phyloP scores from a whole-genome alignment of 2,113 vertebrate species.

The Ceuthmochares aereus region DNA sequence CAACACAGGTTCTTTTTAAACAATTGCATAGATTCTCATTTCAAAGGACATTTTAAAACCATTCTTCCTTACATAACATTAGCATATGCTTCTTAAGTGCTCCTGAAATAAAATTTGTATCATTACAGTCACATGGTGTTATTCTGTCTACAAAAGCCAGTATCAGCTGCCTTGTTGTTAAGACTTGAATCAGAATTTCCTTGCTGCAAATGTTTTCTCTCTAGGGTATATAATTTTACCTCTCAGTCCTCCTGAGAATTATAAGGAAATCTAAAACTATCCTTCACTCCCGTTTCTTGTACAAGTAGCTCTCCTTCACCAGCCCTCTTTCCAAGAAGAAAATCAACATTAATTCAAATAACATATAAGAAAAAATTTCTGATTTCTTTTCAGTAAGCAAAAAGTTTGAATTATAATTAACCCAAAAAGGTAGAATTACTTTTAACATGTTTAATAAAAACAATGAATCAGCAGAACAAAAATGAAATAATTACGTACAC shows the following conservation, averaged over 20 bases:
- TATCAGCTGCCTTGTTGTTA: background rate
- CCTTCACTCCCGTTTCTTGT: background rate
- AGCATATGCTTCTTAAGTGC: background rate
- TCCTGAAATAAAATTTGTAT: slow-evolving; percentile 39
- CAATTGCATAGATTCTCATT: slow-evolving; percentile 19
- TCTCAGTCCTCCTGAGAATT: background rate
- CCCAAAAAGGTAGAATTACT: background rate
- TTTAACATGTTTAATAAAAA: slow-evolving; percentile 45
- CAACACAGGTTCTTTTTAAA: background rate
- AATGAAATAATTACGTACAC: background rate
- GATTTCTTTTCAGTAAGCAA: slow-evolving; percentile 20
- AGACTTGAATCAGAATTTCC: background rate
- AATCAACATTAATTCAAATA: slow-evolving; percentile 12
- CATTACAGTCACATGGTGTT: background rate
- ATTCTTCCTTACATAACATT: background rate
- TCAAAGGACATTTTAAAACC: background rate
- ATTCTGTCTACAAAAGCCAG: background rate
- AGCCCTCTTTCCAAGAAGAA: background rate
- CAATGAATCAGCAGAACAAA: slow-evolving; percentile 22
- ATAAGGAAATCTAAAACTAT: background rate
- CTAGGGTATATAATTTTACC: background rate
- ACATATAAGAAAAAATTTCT: background rate
- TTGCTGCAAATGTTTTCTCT: background rate
- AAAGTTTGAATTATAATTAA: slow-evolving; percentile 32
- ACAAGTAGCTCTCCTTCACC: background rate